These are phyloP conservation scores for Colinus virginianus DNA, from an alignment of 2,113 vertebrate species.

Conservation along the genomic window DNA sequence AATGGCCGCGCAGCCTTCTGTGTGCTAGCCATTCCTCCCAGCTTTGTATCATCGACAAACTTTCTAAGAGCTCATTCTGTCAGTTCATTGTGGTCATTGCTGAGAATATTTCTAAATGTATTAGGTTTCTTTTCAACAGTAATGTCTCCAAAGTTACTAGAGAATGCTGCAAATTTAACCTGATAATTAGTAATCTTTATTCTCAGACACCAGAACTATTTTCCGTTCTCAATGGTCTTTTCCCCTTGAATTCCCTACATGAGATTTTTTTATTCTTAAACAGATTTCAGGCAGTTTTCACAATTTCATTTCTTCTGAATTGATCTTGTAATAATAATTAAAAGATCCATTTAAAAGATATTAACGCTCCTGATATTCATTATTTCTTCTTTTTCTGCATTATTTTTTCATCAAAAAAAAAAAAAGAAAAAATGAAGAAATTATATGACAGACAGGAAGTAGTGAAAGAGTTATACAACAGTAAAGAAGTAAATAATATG, in stretches of 20 bases:
- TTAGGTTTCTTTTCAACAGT: neutral
- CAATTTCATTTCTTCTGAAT: neutral
- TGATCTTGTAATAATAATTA: neutral
- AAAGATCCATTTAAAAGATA: neutral
- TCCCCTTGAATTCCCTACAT: neutral
- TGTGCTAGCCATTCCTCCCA: too few species aligned
- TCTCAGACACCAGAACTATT: neutral
- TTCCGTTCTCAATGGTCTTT: rapidly evolving
- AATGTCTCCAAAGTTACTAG: neutral
- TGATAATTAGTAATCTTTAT: neutral
- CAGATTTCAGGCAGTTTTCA: neutral
- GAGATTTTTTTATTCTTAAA: neutral
- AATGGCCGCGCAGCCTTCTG: too few species aligned
- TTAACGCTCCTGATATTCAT: neutral
- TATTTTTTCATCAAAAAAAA: neutral
- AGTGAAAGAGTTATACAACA: conserved; percentile 2
- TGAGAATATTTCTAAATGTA: neutral
- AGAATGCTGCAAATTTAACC: neutral
- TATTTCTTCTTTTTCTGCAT: neutral
- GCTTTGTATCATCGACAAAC: too few species aligned
- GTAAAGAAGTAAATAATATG: neutral
- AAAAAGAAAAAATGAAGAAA: neutral
- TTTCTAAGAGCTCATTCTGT: too few species aligned
- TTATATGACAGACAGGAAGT: neutral
- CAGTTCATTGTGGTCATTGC: too few species aligned